Conservation (phyloP, 2,113 vertebrate species). For the Oxygymnocypris stewartii region DNA sequence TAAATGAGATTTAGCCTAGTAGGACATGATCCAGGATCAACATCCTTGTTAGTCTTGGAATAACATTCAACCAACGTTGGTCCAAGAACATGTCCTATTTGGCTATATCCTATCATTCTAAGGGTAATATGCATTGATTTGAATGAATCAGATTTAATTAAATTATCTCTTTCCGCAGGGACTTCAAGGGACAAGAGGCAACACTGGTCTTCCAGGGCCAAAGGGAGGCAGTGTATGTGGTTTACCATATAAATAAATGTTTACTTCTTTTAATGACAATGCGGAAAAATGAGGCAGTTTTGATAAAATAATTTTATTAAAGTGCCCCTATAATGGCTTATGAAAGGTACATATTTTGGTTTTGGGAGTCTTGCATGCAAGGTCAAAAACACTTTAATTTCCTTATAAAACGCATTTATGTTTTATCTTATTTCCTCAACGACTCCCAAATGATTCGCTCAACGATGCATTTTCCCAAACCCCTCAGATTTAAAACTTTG, state of each 20-base stretch:
- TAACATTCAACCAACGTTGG: background rate
- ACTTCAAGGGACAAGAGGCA: constrained; percentile 84
- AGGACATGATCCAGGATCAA: background rate
- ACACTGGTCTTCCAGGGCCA: constrained; percentile 88
- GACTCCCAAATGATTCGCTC: no score
- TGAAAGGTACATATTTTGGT: no score
- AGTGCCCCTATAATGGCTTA: no score
- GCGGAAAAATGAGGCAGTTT: background rate
- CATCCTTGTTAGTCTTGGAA: background rate
- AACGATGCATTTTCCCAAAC: no score
- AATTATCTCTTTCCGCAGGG: constrained; percentile 75
- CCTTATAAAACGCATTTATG: no score
- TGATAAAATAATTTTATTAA: background rate
- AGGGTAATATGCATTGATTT: background rate
- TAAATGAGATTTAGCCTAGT: background rate
- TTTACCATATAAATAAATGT: background rate
- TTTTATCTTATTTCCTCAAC: no score
- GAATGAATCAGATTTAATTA: background rate
- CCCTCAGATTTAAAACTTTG: no score
- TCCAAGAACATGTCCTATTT: background rate
- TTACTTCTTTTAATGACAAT: background rate
- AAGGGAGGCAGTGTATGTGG: constrained; percentile 91
- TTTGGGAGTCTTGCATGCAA: no score
- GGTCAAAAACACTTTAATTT: no score
- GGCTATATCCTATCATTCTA: background rate